Conservation (phyloP, 2,113 vertebrate genomes). For the Galbula dea region DNA sequence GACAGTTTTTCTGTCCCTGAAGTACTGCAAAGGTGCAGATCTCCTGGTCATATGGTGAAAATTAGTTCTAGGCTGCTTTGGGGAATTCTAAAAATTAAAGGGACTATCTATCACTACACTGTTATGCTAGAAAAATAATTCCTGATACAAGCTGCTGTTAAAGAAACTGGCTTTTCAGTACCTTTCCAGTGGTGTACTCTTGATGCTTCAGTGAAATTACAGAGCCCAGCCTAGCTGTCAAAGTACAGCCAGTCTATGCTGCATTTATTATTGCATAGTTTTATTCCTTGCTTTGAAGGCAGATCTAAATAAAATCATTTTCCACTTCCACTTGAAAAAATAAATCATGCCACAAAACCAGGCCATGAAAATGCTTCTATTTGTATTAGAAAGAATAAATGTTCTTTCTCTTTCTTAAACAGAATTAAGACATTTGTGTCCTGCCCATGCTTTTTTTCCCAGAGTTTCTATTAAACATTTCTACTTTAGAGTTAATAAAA, state of each 20-base stretch:
- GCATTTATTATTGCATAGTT: neutral
- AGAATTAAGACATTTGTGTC: neutral
- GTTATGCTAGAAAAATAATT: neutral
- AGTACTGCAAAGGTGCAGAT: neutral
- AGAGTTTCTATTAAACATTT: neutral
- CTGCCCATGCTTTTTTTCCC: neutral
- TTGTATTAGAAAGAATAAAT: neutral
- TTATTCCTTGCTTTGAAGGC: neutral
- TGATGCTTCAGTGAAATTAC: neutral
- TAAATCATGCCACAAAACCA: neutral
- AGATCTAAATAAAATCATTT: neutral
- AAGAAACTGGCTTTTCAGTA: neutral
- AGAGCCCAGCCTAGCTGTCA: neutral
- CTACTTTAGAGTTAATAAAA: constrained; percentile 24
- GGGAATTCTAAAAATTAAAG: neutral
- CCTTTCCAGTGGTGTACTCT: neutral
- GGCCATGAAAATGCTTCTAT: neutral
- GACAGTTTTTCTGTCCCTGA: neutral
- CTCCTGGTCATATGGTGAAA: neutral
- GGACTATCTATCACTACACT: neutral
- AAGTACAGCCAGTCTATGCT: neutral
- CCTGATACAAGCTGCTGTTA: neutral
- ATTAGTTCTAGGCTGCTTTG: neutral
- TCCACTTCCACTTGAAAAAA: neutral
- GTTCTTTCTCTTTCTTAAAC: neutral